Conservation (phyloP, 2,888 invertebrate genomes). For the Coelopa pilipes region DNA sequence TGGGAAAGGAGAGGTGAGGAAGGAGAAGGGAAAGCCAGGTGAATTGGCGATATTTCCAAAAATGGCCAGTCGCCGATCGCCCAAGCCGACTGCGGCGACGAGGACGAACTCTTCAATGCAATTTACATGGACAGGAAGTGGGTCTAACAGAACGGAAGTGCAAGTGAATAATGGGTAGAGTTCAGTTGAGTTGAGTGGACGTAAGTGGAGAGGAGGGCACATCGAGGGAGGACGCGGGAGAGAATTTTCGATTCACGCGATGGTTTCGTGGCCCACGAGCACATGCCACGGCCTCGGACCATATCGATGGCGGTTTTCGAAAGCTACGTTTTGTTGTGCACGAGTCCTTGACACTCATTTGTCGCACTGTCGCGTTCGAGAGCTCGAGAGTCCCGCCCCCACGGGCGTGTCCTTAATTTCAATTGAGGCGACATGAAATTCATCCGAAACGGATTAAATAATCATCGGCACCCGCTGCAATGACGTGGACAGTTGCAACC, state of each 20-base stretch:
- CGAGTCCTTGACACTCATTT: background rate
- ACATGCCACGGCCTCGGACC: background rate
- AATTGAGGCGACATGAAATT: background rate
- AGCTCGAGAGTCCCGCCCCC: background rate
- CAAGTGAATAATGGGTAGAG: conserved; percentile 26
- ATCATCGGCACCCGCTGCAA: background rate
- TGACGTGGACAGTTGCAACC: background rate
- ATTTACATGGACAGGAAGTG: conserved; percentile 45
- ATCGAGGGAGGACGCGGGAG: background rate
- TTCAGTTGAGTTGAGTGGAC: background rate
- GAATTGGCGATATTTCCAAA: background rate
- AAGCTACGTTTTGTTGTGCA: background rate
- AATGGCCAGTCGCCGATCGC: background rate
- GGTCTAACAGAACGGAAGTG: conserved; percentile 44
- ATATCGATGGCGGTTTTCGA: background rate
- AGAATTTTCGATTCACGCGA: background rate
- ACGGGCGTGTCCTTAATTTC: background rate
- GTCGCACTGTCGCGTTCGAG: background rate
- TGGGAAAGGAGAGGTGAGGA: background rate
- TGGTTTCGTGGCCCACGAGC: background rate
- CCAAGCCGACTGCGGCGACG: background rate
- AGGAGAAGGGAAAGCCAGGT: background rate
- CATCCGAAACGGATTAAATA: background rate
- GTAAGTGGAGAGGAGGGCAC: background rate
- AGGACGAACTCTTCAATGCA: conserved; percentile 37